Evolutionary conservation across 2,888 invertebrate genomes (phyloP).

Genomic region (Rhagonycha fulva): DNA sequence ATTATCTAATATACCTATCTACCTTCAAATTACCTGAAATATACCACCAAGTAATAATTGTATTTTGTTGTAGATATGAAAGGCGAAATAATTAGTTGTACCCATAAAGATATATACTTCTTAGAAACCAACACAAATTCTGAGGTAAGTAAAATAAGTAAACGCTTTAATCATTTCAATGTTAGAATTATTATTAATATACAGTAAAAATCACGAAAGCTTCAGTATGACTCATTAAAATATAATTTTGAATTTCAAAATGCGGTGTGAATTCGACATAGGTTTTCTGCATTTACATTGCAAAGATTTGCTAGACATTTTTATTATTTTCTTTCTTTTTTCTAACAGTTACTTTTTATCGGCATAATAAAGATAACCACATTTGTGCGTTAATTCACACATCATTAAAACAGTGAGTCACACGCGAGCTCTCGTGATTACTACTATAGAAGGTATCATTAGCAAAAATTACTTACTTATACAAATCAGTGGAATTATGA

Average conservation of each 20-base stretch:
- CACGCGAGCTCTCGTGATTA: neutral
- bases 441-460: neutral
- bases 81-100: conserved; percentile 49
- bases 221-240: neutral
- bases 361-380: no score
- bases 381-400: no score
- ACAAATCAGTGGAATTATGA: no score
- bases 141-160: conserved; percentile 45
- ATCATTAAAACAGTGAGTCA: no score
- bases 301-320: no score
- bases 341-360: no score
- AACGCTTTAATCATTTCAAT: conserved; percentile 1
- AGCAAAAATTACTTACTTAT: no score
- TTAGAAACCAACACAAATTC: conserved; percentile 51
- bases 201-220: no score
- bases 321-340: no score
- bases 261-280: neutral
- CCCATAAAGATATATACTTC: conserved; percentile 51
- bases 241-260: neutral
- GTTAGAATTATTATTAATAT: neutral
- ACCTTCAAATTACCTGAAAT: neutral
- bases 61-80: conserved; percentile 45
- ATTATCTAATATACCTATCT: neutral
- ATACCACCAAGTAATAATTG: neutral
- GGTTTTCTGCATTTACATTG: neutral